Evolutionary conservation across 2,113 vertebrate species (phyloP).

Genomic region (Muscicapa adusta): DNA sequence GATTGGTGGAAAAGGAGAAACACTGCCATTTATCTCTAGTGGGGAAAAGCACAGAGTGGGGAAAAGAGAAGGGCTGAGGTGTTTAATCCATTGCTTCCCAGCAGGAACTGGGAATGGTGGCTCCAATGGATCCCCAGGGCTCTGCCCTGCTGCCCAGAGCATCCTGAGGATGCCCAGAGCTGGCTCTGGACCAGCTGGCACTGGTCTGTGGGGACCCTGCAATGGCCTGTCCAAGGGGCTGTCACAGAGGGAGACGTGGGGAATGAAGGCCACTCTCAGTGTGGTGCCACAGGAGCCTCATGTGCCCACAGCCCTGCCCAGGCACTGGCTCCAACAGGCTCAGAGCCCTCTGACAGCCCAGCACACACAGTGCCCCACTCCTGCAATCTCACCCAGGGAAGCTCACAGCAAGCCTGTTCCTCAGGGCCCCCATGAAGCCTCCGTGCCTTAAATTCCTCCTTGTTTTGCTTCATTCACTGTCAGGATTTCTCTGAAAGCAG

Average conservation of each 20-base stretch:
- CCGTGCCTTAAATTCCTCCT: background rate
- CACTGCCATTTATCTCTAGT: rapidly evolving
- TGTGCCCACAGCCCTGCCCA: rapidly evolving
- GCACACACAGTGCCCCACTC: rapidly evolving
- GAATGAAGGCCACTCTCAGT: rapidly evolving
- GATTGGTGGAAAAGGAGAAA: background rate
- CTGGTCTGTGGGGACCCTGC: rapidly evolving
- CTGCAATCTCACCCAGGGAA: background rate
- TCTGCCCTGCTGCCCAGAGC: background rate
- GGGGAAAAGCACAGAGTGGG: background rate
- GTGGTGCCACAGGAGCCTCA: background rate
- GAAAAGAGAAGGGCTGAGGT: too few species aligned
- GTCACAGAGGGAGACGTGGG: rapidly evolving
- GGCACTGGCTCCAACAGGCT: rapidly evolving
- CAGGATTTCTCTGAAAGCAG: background rate
- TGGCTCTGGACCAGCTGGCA: background rate
- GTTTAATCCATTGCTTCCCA: background rate
- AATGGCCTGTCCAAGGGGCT: rapidly evolving
- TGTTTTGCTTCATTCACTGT: background rate
- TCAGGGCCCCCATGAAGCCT: background rate
- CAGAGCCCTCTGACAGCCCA: rapidly evolving
- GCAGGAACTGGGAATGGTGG: background rate
- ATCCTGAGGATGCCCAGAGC: background rate
- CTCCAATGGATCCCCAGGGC: background rate
- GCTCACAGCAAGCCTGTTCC: background rate